phyloP scores from a whole-genome alignment of 2,888 invertebrate species.

The Trachelus iudaicus region DNA sequence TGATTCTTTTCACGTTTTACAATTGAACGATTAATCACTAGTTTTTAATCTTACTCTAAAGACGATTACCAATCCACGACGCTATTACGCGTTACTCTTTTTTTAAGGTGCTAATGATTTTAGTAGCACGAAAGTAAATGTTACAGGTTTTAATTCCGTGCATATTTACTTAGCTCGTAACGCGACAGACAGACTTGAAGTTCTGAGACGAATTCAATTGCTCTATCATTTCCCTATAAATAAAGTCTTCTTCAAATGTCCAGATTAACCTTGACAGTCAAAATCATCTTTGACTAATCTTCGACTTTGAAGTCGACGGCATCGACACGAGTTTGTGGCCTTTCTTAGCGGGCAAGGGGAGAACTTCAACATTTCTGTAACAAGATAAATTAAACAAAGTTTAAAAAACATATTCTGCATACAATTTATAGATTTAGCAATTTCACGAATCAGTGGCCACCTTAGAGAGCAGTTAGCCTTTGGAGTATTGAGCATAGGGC shows the following conservation, averaged over 20 bases:
- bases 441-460: conserved; percentile 32
- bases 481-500: conserved; percentile 70
- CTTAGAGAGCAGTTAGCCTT: conserved; percentile 45
- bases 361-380: conserved; percentile 52
- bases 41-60: background rate
- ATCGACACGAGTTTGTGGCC: conserved; percentile 42
- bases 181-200: background rate
- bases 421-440: background rate
- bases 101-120: background rate
- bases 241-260: background rate
- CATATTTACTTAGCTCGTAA: background rate
- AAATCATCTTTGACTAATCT: conserved; percentile 58
- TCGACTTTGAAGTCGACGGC: conserved; percentile 39
- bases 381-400: background rate
- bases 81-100: background rate
- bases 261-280: conserved; percentile 36
- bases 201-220: background rate
- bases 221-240: background rate
- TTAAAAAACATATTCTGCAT: background rate
- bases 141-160: background rate
- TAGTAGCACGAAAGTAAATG: background rate
- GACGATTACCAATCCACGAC: background rate
- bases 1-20: background rate
- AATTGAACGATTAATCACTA: too few relatives aligned
- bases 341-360: conserved; percentile 52